Base-by-base conservation (phyloP, 2,888 invertebrate genomes). In the Drosophila helvetica region DNA sequence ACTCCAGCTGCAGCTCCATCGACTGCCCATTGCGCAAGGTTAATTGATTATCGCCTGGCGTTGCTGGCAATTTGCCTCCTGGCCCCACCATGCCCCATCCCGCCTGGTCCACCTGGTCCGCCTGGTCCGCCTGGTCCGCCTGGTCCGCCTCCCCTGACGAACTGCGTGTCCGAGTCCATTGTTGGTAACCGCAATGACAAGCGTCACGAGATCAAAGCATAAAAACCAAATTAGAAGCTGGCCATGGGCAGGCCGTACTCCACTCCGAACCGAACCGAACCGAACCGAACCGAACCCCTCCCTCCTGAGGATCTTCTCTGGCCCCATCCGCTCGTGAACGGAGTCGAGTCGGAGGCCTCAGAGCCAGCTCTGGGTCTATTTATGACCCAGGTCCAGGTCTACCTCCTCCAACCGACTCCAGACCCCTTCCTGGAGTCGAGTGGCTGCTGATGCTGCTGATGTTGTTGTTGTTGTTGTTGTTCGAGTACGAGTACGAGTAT, bases 181-280 rank as follows among this genome's bases (percentile, higher is more conserved):
- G 60, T 30, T 54, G 56, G 53, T 51, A 55, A 66, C 63, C 72
- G 53, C 69, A 85, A 84, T 83, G 83, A 86, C 83, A 83, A 84
- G 79, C 88, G 86, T 88, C 88, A 86, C 80, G 84, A 83, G 83
- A 83, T 88, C 86, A 86, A 86, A 80, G 82, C 82, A 75, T 71
- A 69, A 77, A 65, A 74, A 61, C 80, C 77, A 79, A 82, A 87
- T 82, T 87, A 85, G 83, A 87, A 82, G 79, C 73, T 68, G 52
- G 47, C 53, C 56, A 47, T 57, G 27, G 50, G 38, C 58, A 42
- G 33, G 33, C 25, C 17, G 53, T 54, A 47, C 38, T 38, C 38
- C 7, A 22, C 50, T 42, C 50, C 42, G 38, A 38, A 2, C 5
- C 22, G 6, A 22, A 0, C 22, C 22, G 5, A 22, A 22, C 22